Percentiles rank a stretch among this genome's conserved stretches.
Evolutionary conservation across 2,797 vertebrate genomes (phyloP).

Genomic region (Poeciliopsis presidionis): DNA sequence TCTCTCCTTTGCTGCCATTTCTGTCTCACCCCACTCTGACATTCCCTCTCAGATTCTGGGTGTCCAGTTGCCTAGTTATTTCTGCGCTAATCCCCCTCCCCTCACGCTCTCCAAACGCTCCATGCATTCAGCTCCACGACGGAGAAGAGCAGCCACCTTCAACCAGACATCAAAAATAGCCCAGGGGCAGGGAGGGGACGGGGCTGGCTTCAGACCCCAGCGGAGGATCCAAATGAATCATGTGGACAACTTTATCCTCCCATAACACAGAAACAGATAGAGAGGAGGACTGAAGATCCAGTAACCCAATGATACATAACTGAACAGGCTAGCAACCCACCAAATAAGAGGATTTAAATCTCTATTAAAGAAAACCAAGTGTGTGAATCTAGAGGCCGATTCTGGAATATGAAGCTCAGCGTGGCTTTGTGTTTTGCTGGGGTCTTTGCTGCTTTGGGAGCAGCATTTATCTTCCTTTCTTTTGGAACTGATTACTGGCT

Average conservation of each 20-base stretch:
- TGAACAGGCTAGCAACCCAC: slow-evolving; percentile 2
- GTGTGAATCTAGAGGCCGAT: slow-evolving; percentile 22
- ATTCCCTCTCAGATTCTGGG: slow-evolving; percentile 59
- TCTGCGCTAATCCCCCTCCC: slow-evolving; percentile 77
- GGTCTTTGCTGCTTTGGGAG: slow-evolving; percentile 91
- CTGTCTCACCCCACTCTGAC: slow-evolving; percentile 58
- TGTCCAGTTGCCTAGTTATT: slow-evolving; percentile 90
- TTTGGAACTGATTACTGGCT: slow-evolving; percentile 99
- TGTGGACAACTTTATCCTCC: slow-evolving; percentile 63
- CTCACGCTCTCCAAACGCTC: slow-evolving; percentile 50
- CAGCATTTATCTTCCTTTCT: slow-evolving; percentile 89
- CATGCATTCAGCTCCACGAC: slow-evolving; percentile 44
- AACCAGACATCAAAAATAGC: slow-evolving; percentile 92
- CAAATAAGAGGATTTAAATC: slow-evolving; percentile 35
- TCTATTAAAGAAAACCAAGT: slow-evolving; percentile 33
- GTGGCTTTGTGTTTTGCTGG: slow-evolving; percentile 94
- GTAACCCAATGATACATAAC: slow-evolving; percentile 28
- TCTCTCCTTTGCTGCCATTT: slow-evolving; percentile 52
- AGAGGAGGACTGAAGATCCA: slow-evolving; percentile 36
- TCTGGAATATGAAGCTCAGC: slow-evolving; percentile 87
- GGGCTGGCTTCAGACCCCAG: slow-evolving; percentile 73
- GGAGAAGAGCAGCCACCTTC: slow-evolving; percentile 78
- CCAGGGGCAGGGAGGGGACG: slow-evolving; percentile 26
- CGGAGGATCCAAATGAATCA: slow-evolving; percentile 59
- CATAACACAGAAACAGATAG: slow-evolving; percentile 50